Base-by-base conservation (phyloP, 1,140 invertebrate genomes). In the Bombus turneri region DNA sequence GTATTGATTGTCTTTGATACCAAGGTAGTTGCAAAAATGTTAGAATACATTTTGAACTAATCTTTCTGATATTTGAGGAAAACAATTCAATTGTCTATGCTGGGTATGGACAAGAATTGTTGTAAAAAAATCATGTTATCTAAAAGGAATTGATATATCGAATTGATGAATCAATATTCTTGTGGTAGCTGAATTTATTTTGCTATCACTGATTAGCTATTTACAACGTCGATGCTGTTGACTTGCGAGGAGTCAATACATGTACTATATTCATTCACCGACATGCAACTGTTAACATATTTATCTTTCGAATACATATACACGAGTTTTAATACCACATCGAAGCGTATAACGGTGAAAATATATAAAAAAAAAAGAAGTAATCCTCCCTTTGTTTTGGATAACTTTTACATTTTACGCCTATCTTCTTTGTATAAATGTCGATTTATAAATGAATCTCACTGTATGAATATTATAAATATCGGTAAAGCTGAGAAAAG, bases 161-260 rank as follows among this genome's bases (percentile, higher is more conserved):
- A 41, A 28, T 80, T 41, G 15, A 62, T 37, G 12, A 72, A 79
- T 43, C n/a, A 57, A 84, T 43, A 6, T 22, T 72, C 39, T 62
- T n/a, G 15, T 59, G 66, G 47, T 69, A 84, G 47, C 66, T 43
- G 37, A 39, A 78, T 80, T 72, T 79, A 64, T 85, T 79, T 71
- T 31, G n/a, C 66, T 84, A 84, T 84, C 66, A 47, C 13, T 31
- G n/a, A 18, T 53, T 72, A 41, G 25, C 22, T 76, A 66, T 75
- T 53, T 83, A 75, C 59, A 83, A 76, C 59, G 73, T 34, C 59
- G 41, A 59, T 82, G 12, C 31, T 6, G 25, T 81, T 81, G 18
- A 72, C 47, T 69, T n/a, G 2, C 1, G 41, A 47, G 2, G 6
- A 28, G 71, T 22, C 68, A 43, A 39, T 41, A 28, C 18, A 47